Base-by-base conservation (phyloP, 1,140 invertebrate species). In the Caerostris darwini region DNA sequence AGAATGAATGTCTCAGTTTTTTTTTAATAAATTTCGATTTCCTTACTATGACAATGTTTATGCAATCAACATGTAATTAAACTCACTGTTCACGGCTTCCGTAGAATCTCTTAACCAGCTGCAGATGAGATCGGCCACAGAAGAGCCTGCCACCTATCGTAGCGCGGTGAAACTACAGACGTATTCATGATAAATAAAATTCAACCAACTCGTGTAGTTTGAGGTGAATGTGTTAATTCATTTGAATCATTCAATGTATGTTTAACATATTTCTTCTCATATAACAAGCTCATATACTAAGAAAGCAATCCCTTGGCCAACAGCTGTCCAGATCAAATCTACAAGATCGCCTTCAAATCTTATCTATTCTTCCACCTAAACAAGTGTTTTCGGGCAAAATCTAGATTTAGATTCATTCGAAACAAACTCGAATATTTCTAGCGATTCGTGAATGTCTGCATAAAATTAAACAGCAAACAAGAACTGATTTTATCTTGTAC, bases 131-230 rank as follows among this genome's bases (percentile, higher is more conserved):
- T 10, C 53, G 53, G 71, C 34, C 71, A 34, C 71, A 77, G 34
- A 34, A 77, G 19, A 50, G 71, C 34, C 71, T 77, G 71, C 71
- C 71, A 77, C 71, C 71, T 77, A 77, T 77, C 71, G 71, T 77
- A 50, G 71, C 71, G 19, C 8, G 10, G 50, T 5, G 71, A 77
- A 77, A 77, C 71, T 77, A 77, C 71, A 64, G 12, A 17, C 61
- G 61, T 64, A 10, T 64, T 64, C 17, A 5, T 17, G 4, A 17
- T 5, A 14, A 34, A 50, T 12, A 34, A 7, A 77, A 12, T 12
- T 12, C 8, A 12, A 34, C 34, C 34, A 34, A 34, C 34, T 34
- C 34, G 34, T 34, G 34, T 34, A 34, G 34, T 34, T 34, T 34
- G 34, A 34, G 34, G 34, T 34, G 34, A 34, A 67, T n/a, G 61